Evolutionary conservation across 2,113 vertebrate species (phyloP).

Genomic region (Spilogale gracilis): DNA sequence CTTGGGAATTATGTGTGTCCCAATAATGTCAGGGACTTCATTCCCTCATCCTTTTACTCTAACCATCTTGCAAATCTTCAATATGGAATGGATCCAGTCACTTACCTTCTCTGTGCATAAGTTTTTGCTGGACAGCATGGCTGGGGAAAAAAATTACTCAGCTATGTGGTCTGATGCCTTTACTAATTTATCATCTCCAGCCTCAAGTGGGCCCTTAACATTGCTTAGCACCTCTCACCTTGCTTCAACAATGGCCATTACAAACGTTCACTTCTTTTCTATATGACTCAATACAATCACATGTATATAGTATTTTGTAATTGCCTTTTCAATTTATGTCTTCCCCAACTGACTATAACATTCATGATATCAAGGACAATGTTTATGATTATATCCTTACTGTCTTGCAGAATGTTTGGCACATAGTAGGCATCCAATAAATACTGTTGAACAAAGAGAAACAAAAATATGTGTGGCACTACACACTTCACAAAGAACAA

Average conservation of each 20-base stretch:
- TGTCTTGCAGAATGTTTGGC: neutral
- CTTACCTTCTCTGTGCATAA: neutral
- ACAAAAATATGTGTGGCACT: neutral
- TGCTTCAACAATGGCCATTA: neutral
- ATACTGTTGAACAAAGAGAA: conserved; percentile 7
- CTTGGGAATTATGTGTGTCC: neutral
- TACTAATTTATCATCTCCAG: neutral
- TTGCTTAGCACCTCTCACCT: neutral
- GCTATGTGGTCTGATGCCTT: neutral
- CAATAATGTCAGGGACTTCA: neutral
- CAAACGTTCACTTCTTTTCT: neutral
- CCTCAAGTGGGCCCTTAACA: neutral
- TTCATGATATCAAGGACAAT: neutral
- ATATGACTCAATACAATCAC: neutral
- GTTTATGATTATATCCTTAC: conserved; percentile 34
- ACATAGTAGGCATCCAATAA: conserved; percentile 23
- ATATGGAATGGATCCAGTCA: neutral
- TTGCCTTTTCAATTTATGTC: neutral
- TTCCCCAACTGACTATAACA: neutral
- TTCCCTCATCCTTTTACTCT: neutral
- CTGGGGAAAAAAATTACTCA: neutral
- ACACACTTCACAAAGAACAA: neutral
- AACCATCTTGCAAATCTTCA: neutral
- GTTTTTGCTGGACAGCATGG: neutral
- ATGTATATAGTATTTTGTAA: conserved; percentile 7